Conservation (phyloP, 1,140 invertebrate genomes). For the Papilio glaucus region DNA sequence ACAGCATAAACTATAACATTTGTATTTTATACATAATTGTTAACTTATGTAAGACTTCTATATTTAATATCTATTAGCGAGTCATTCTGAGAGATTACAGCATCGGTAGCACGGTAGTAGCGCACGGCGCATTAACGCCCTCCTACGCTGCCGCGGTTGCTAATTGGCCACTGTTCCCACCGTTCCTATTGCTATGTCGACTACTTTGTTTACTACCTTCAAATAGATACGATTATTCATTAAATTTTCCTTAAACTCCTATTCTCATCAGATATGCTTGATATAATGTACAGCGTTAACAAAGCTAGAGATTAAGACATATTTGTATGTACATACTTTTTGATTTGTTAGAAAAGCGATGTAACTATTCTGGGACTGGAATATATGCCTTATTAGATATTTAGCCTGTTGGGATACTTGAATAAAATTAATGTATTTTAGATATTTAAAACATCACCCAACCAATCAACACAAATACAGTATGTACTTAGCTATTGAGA, state of each 20-base stretch:
- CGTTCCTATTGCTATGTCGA: background rate
- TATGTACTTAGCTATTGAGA: too few relatives aligned
- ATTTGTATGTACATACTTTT: too few relatives aligned
- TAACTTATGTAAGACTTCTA: background rate
- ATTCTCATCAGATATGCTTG: background rate
- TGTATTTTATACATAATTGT: too few relatives aligned
- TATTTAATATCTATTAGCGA: constrained; percentile 17
- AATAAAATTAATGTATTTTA: too few relatives aligned
- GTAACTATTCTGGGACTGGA: too few relatives aligned
- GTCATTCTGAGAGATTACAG: constrained; percentile 26
- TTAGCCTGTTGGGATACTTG: too few relatives aligned
- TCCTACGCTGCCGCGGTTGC: background rate
- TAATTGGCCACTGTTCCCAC: constrained; percentile 14
- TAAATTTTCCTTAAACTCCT: background rate
- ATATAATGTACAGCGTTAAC: background rate
- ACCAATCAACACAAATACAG: too few relatives aligned
- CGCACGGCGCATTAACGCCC: constrained; percentile 33
- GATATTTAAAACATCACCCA: too few relatives aligned
- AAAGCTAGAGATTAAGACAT: background rate
- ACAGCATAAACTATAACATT: too few relatives aligned
- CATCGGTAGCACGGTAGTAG: constrained; percentile 23
- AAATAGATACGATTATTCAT: background rate
- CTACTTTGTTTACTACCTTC: background rate
- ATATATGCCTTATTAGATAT: too few relatives aligned
- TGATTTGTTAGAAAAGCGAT: too few relatives aligned